Conservation (phyloP, 2,888 invertebrate species). For the Dasysyrphus albostriatus region DNA sequence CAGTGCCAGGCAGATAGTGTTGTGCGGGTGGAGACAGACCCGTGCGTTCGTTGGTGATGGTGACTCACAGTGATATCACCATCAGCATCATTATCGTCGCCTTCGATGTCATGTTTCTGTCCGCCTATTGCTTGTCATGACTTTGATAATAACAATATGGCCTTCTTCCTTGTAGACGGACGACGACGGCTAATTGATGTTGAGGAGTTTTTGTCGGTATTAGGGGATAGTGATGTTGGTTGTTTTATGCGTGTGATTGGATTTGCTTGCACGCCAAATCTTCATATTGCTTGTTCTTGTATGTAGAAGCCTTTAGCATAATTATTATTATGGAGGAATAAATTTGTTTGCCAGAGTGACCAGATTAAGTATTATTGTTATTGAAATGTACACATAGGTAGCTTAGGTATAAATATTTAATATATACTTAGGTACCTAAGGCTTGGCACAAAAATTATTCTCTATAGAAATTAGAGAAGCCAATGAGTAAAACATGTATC, state of each 20-base stretch:
- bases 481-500: no score
- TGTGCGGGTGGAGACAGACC: conserved; percentile 6
- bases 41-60: background rate
- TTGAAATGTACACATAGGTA: conserved; percentile 4
- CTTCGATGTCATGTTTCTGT: conserved; percentile 72
- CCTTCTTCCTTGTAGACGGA: conserved; percentile 29
- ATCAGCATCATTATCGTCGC: conserved; percentile 72
- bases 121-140: conserved; percentile 73
- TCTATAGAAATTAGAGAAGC: no score
- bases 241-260: conserved; percentile 29
- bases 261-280: conserved; percentile 4
- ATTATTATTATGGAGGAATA: background rate
- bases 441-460: no score
- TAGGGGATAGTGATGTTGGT: background rate
- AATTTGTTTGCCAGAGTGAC: background rate
- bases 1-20: conserved; percentile 3
- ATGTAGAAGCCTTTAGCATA: background rate
- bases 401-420: no score
- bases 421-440: no score
- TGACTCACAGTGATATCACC: conserved; percentile 58
- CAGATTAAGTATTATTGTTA: background rate
- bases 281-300: conserved; percentile 1
- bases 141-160: conserved; percentile 61
- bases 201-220: conserved; percentile 41
- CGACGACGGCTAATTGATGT: conserved; percentile 58